phyloP scores from a whole-genome alignment of 2,797 vertebrate genomes.

The Lepus townsendii region DNA sequence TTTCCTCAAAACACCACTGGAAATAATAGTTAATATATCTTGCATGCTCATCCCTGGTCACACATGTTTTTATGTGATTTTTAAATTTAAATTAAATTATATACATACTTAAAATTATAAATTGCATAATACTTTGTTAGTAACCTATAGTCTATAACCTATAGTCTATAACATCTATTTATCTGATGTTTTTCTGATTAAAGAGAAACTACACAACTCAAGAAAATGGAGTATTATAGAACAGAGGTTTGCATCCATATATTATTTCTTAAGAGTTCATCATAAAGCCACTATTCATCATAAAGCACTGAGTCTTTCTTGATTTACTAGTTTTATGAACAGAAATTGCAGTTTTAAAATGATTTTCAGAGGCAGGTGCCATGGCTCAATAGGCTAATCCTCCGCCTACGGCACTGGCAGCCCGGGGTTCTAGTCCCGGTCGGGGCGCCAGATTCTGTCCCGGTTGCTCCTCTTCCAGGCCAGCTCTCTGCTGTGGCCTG shows the following conservation, averaged over 20 bases:
- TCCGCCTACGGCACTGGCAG: too few species aligned
- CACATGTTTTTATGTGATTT: not conserved
- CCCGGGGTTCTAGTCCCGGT: too few species aligned
- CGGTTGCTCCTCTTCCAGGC: too few species aligned
- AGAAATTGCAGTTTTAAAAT: not conserved
- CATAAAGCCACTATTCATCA: not conserved
- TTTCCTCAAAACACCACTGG: not conserved
- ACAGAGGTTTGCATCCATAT: not conserved
- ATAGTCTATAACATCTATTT: not conserved
- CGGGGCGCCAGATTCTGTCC: too few species aligned
- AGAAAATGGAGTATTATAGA: not conserved
- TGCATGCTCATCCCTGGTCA: not conserved
- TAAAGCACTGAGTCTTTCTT: not conserved
- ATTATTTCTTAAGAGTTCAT: not conserved
- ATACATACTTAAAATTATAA: not conserved
- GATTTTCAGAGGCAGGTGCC: not conserved
- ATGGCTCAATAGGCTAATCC: too few species aligned
- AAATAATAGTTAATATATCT: not conserved
- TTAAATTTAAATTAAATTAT: not conserved
- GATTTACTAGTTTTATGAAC: not conserved
- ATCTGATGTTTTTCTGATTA: not conserved
- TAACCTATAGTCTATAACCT: not conserved
- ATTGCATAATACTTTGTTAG: not conserved
- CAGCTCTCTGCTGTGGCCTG: too few species aligned
- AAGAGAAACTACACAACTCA: not conserved